Evolutionary conservation across 2,797 vertebrate species (phyloP).

Genomic region (Vireo griseus): DNA sequence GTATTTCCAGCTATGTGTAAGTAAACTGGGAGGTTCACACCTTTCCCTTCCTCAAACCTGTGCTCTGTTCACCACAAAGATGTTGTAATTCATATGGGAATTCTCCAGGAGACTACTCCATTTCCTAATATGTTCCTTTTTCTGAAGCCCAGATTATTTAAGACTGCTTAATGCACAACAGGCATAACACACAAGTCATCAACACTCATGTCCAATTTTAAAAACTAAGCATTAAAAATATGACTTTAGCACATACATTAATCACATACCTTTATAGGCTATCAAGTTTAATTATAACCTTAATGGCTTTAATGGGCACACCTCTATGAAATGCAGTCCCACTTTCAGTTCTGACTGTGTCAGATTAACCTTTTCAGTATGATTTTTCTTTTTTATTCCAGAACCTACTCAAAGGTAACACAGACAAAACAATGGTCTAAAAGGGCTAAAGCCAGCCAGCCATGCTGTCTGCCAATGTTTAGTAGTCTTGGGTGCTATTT

Average conservation of each 20-base stretch:
- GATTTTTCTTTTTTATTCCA: not conserved
- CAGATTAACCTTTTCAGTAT: not conserved
- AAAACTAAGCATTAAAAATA: not conserved
- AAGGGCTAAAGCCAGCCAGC: not conserved
- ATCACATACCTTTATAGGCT: not conserved
- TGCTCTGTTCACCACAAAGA: not conserved
- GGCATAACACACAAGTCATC: not conserved
- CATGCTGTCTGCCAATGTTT: not conserved
- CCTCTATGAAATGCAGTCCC: not conserved
- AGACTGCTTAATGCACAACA: not conserved
- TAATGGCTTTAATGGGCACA: not conserved
- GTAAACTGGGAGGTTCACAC: not conserved
- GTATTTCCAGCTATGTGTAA: not conserved
- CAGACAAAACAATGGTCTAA: not conserved
- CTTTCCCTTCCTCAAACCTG: not conserved
- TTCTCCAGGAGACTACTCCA: not conserved
- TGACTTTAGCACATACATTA: not conserved
- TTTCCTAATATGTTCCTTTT: not conserved
- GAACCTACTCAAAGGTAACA: not conserved
- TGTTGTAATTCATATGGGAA: not conserved
- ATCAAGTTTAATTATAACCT: not conserved
- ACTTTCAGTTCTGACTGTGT: not conserved
- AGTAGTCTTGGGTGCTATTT: not conserved
- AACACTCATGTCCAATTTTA: accelerated
- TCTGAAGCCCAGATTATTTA: not conserved